Percentiles rank a stretch among this genome's conserved stretches.
These are phyloP conservation scores for Dryobotodes eremita DNA, from an alignment of 2,888 invertebrate species.

Conservation along the genomic window DNA sequence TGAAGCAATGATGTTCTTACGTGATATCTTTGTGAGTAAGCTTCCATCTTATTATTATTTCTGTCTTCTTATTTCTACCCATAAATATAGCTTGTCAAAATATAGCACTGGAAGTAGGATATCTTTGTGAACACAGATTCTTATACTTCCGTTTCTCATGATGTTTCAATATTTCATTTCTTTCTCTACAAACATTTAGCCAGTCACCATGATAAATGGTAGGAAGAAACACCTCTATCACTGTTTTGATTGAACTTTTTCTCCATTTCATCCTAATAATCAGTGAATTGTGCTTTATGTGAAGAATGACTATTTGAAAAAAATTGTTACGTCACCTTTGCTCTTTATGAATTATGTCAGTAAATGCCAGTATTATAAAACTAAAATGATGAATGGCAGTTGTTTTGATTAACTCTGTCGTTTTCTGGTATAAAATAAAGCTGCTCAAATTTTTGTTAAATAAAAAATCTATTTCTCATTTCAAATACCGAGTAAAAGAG, in stretches of 20 bases:
- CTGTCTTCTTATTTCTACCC: neutral
- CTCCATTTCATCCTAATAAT: conserved; percentile 30
- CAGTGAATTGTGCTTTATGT: conserved; percentile 17
- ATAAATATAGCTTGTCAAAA: neutral
- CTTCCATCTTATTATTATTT: conserved; percentile 5
- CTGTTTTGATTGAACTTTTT: conserved; percentile 26
- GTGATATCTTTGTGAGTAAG: conserved; percentile 5
- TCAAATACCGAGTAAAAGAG: too few relatives aligned
- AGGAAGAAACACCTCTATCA: conserved; percentile 12
- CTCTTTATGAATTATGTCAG: neutral
- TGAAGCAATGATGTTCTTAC: neutral
- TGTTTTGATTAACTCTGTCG: neutral
- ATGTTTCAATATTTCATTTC: neutral
- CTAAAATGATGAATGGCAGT: neutral
- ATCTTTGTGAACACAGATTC: neutral
- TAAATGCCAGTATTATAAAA: neutral
- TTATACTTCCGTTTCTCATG: neutral
- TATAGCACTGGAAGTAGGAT: neutral
- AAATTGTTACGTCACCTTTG: conserved; percentile 5
- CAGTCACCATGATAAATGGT: conserved; percentile 18
- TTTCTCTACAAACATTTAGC: neutral
- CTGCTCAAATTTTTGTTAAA: neutral
- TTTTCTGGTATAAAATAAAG: neutral
- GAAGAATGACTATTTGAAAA: conserved; percentile 1
- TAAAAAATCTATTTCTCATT: too few relatives aligned